Evolutionary conservation across 2,888 invertebrate species (phyloP), one percentile per base, ranked within the genome.

Genomic region (Helicoverpa assulta): DNA sequence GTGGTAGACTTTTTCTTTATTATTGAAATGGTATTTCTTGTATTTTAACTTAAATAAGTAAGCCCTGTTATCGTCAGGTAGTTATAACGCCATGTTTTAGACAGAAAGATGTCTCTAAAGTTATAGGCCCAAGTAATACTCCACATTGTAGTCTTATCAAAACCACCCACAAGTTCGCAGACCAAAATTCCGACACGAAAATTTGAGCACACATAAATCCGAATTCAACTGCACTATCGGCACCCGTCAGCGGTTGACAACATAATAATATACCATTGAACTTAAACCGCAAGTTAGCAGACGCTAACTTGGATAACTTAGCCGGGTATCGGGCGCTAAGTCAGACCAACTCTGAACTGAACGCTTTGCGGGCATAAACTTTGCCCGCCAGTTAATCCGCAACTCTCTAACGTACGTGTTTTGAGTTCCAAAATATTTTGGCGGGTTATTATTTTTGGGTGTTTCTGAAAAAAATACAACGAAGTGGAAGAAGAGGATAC

Each of bases 321-420:
- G 90, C 91, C 85, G 86, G 72, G 88, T 93, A 93, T 94, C 93
- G 91, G 89, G 91, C 90, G 93, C 92, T 93, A 93, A 93, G 93
- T 94, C 92, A 92, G 91, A 80, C 87, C 85, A 92, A 93, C 89
- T 92, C 86, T 80, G 84, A 91, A 92, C 92, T 88, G 88, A 91
- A 90, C 92, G 90, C 91, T 94, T 91, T 90, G 91, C 86, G 88
- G 89, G 88, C 82, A 77, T 71, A 92, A 76, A 93, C 89, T 93
- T 92, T 84, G 85, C 80, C 89, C 82, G 78, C 77, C 78, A 88
- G 86, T 86, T 91, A 89, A 89, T 87, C 87, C 83, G 61, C 67
- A 73, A 76, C 62, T 70, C 77, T 56, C 71, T 65, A 61, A 40
- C 4, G 52, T 69, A 74, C 73, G 66, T 76, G 77, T 70, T 73